Evolutionary conservation across 2,113 vertebrate genomes (phyloP).

Genomic region (Pardalotus punctatus): DNA sequence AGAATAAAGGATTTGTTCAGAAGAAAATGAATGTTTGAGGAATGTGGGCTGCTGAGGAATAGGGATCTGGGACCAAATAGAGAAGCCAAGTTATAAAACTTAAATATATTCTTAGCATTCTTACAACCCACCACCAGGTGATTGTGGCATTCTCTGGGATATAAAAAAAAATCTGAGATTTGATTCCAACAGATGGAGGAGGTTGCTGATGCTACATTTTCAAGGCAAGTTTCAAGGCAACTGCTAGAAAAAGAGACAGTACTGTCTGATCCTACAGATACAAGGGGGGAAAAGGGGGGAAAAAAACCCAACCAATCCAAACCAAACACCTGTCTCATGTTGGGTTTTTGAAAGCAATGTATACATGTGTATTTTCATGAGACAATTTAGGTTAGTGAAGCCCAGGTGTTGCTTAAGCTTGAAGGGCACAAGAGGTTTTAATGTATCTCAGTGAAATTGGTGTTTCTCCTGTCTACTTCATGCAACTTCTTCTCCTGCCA

Average conservation of each 20-base stretch:
- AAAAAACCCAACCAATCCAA: fast-evolving
- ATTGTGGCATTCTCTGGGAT: neutral
- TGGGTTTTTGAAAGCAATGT: neutral
- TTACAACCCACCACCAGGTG: neutral
- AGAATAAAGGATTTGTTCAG: neutral
- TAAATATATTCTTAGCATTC: neutral
- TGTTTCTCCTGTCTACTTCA: neutral
- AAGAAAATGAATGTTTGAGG: neutral
- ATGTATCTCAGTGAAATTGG: neutral
- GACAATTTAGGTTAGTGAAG: neutral
- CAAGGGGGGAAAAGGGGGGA: fast-evolving
- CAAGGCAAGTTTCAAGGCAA: neutral
- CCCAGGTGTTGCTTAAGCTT: neutral
- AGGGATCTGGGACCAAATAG: neutral
- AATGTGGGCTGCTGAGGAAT: neutral
- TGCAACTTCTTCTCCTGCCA: neutral
- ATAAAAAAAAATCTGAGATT: neutral
- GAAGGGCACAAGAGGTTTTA: neutral
- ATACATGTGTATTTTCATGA: neutral
- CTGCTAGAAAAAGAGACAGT: neutral
- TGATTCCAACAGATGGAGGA: neutral
- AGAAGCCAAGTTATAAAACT: neutral
- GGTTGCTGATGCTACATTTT: neutral
- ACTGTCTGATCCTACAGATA: neutral
- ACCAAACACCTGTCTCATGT: neutral